Evolutionary conservation across 2,113 vertebrate genomes (phyloP).

Genomic region (Psilopsiagon aurifrons): DNA sequence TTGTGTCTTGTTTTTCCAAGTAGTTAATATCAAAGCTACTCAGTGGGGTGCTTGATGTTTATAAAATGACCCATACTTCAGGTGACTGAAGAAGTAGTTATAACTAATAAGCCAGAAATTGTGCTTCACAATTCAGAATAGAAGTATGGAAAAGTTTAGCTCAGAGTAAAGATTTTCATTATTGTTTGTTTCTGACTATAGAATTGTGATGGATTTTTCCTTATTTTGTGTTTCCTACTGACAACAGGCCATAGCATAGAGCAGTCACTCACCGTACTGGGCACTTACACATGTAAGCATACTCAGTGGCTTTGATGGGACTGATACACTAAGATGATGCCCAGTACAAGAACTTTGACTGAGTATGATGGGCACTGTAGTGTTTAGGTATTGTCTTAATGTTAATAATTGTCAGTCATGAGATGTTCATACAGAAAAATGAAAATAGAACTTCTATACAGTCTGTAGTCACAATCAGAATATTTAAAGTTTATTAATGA

Average conservation of each 20-base stretch:
- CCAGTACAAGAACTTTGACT: not conserved
- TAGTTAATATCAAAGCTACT: not conserved
- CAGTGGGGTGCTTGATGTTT: not conserved
- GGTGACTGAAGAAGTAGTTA: not conserved
- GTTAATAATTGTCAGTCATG: not conserved
- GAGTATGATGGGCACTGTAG: not conserved
- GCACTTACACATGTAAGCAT: not conserved
- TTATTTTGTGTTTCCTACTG: not conserved
- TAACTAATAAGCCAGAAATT: not conserved
- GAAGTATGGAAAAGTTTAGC: not conserved
- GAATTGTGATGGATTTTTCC: not conserved
- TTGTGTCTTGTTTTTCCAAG: not conserved
- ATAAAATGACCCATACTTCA: not conserved
- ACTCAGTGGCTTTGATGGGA: not conserved
- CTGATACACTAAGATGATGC: not conserved
- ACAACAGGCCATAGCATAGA: not conserved
- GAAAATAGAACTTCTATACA: accelerated
- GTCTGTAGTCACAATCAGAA: not conserved
- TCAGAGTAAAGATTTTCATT: not conserved
- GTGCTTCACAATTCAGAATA: not conserved
- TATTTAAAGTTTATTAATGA: not conserved
- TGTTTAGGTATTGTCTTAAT: not conserved
- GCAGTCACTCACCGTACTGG: slow-evolving; percentile 51
- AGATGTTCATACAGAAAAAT: not conserved
- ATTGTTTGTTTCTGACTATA: not conserved